Percentiles rank a stretch among this genome's conserved stretches.
These are phyloP conservation scores for Thera obeliscata DNA, from an alignment of 2,888 invertebrate genomes.

Conservation along the genomic window DNA sequence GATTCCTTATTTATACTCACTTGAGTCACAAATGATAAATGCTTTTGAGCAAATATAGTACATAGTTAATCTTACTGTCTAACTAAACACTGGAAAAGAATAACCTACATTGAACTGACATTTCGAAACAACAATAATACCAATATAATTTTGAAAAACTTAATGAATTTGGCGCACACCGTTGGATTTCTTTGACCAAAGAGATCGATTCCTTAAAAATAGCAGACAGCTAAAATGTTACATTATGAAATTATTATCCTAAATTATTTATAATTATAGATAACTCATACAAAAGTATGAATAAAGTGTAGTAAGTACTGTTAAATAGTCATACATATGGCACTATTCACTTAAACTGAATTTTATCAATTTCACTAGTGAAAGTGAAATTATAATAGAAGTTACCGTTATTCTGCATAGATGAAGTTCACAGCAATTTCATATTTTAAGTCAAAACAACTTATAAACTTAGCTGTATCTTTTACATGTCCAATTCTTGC, in stretches of 20 bases:
- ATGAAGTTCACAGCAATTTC: too few species aligned
- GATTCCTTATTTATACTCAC: slow-evolving; percentile 27
- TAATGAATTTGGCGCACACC: slow-evolving; percentile 40
- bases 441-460: too few species aligned
- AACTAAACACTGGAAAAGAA: slow-evolving; percentile 20
- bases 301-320: slow-evolving; percentile 30
- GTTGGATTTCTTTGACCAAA: slow-evolving; percentile 39
- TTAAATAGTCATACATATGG: slow-evolving; percentile 37
- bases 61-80: slow-evolving; percentile 26
- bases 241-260: background rate
- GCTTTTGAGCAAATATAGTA: slow-evolving; percentile 50
- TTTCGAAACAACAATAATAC: slow-evolving; percentile 24
- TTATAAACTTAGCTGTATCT: too few species aligned
- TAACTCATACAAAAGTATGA: background rate
- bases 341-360: slow-evolving; percentile 36
- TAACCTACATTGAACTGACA: slow-evolving; percentile 15
- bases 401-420: too few species aligned
- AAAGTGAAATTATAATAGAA: too few species aligned
- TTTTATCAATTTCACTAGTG: too few species aligned
- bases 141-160: slow-evolving; percentile 40
- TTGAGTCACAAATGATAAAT: slow-evolving; percentile 36
- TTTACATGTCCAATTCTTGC: too few species aligned
- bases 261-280: background rate
- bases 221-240: slow-evolving; percentile 11
- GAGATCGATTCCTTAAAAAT: slow-evolving; percentile 38